Conservation (phyloP, 2,797 vertebrate species). For the Echeneis naucrates region DNA sequence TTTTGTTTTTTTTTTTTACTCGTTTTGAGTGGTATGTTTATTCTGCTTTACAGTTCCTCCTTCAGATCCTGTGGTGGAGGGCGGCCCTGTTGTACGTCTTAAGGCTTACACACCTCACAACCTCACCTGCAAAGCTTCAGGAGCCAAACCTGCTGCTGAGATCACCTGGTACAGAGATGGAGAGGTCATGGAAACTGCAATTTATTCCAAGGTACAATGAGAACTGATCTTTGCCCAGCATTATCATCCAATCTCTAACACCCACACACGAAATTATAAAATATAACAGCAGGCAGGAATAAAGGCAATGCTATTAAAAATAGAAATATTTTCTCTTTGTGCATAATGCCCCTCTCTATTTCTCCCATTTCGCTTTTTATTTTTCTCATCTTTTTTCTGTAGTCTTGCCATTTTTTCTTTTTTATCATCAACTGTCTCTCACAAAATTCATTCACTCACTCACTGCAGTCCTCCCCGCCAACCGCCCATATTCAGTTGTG, state of each 20-base stretch:
- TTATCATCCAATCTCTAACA: conserved; percentile 51
- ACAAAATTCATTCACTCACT: conserved; percentile 62
- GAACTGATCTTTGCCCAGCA: conserved; percentile 26
- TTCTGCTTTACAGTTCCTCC: conserved; percentile 87
- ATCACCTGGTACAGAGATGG: conserved; percentile 93
- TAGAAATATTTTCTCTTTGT: conserved; percentile 54
- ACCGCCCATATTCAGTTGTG: conserved; percentile 68
- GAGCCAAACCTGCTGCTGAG: conserved; percentile 89
- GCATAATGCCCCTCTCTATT: conserved; percentile 25
- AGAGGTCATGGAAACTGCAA: conserved; percentile 85
- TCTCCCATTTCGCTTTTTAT: conserved; percentile 28
- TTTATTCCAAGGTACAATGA: conserved; percentile 88
- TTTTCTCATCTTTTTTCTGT: conserved; percentile 43
- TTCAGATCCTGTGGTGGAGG: conserved; percentile 88
- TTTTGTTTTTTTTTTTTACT: conserved; percentile 14
- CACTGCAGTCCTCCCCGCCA: conserved; percentile 78
- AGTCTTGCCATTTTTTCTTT: conserved; percentile 28
- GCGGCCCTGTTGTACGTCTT: conserved; percentile 88
- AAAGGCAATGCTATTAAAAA: conserved; percentile 61
- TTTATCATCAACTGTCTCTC: conserved; percentile 54
- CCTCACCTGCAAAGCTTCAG: conserved; percentile 89
- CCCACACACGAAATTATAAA: conserved; percentile 42
- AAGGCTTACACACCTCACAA: conserved; percentile 89
- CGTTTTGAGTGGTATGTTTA: conserved; percentile 59
- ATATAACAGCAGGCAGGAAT: conserved; percentile 40